Evolutionary conservation across 64 coral and sea anemone genomes (phyloP), one percentile per base, ranked within the genome.

Genomic region (Orbicella faveolata): DNA sequence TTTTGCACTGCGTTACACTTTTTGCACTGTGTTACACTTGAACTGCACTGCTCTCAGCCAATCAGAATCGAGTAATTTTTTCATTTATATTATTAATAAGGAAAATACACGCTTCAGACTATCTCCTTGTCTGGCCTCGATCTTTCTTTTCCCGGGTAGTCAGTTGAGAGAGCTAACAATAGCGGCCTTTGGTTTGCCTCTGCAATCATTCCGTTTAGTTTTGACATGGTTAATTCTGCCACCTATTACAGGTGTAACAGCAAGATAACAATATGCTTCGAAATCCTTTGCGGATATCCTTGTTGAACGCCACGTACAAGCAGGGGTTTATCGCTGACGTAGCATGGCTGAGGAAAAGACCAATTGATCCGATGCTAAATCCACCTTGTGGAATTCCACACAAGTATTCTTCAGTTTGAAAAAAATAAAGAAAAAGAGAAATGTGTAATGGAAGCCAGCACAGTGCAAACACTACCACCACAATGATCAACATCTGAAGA

Each of bases 371-470:
- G 23, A 95, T 52, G 34, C 81, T 88, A 75, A 75, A 75, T 75
- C 73, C 73, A 14, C 26, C 25, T 35, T 83, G 83, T 7, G 93
- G 93, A 36, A 95, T 79, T 14, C 93, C 93, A 37, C 93, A 95
- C 7, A 67, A 54, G 65, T 88, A 92, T 30, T 59, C 34, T 1
- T 92, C 69, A 15, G 74, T 88, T 10, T 76, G 77, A 44, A 95
- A 95, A 67, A 95, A 92, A 16, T 77, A 88, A 33, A 95, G 70
- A 88, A 95, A 95, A 15, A 79, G 73, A 52, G 89, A 62, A 30
- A 95, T 85, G 70, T 95, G 93, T 90, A 95, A 83, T 23, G 93
- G 93, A 17, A 95, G 44, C 93, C 93, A 95, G 66, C 93, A 95
- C 11, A 95, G 39, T 17, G 93, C 89, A 37, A 91, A 94, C 21